phyloP scores from a whole-genome alignment of 2,888 invertebrate genomes.

The Mythimna vitellina region DNA sequence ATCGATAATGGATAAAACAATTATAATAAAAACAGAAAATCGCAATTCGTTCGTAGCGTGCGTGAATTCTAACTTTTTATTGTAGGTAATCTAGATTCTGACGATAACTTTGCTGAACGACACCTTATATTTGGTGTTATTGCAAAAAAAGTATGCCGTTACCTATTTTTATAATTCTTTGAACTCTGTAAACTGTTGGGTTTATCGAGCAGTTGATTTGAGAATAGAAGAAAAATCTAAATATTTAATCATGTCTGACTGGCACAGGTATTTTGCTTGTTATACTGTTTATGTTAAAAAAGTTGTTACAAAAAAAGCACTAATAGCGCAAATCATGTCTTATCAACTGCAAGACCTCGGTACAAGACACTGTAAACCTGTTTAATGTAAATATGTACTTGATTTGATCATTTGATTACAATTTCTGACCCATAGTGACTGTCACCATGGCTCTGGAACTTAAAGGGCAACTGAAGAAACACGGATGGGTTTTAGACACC shows the following conservation, averaged over 20 bases:
- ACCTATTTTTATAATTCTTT: conserved; percentile 46
- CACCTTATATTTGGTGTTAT: conserved; percentile 45
- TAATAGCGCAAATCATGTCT: too few relatives aligned
- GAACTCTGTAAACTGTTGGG: conserved; percentile 35
- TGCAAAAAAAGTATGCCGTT: conserved; percentile 46
- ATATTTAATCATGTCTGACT: conserved; percentile 33
- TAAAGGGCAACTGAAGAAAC: too few relatives aligned
- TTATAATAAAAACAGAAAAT: conserved; percentile 62
- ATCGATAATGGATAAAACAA: conserved; percentile 64
- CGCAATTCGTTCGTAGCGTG: conserved; percentile 54
- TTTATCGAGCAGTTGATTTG: conserved; percentile 26
- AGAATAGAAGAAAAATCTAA: conserved; percentile 12
- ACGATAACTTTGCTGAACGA: conserved; percentile 32
- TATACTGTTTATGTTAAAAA: neutral
- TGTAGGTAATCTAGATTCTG: conserved; percentile 58
- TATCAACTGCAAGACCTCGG: too few relatives aligned
- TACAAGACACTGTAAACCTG: too few relatives aligned
- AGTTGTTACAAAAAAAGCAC: neutral
- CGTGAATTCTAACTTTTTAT: conserved; percentile 55
- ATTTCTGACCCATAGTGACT: too few relatives aligned
- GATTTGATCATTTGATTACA: too few relatives aligned
- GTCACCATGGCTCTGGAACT: too few relatives aligned
- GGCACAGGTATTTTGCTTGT: conserved; percentile 9
- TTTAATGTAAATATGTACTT: too few relatives aligned
- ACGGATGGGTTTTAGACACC: too few relatives aligned